Percentiles rank a stretch among this genome's conserved stretches.
Evolutionary conservation across 2,888 invertebrate species (phyloP).

Genomic region (Andrena hattorfiana): DNA sequence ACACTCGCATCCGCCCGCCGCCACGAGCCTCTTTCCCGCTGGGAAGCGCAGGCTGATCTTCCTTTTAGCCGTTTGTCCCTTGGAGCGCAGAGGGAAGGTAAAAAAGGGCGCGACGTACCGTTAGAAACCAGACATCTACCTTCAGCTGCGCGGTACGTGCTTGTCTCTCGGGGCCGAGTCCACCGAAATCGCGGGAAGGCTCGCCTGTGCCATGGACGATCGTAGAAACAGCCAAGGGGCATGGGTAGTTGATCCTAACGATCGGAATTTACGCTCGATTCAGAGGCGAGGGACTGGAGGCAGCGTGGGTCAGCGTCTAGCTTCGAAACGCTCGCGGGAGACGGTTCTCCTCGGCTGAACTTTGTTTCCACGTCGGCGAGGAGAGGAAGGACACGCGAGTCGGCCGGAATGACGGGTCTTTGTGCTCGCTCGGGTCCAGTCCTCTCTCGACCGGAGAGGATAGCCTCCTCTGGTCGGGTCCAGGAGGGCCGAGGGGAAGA

Average conservation of each 20-base stretch:
- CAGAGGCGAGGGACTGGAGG: too few species aligned
- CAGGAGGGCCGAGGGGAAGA: constrained; percentile 42
- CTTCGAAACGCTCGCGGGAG: constrained; percentile 27
- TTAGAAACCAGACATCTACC: constrained; percentile 41
- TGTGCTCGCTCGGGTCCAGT: constrained; percentile 76
- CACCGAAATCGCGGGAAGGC: constrained; percentile 1
- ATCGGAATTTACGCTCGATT: constrained; percentile 36
- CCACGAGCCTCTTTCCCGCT: constrained; percentile 24
- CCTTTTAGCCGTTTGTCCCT: constrained; percentile 21
- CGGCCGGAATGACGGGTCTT: constrained; percentile 80
- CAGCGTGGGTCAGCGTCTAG: constrained; percentile 1
- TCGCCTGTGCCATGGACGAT: background rate
- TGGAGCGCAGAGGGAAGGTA: constrained; percentile 10
- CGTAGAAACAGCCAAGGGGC: background rate
- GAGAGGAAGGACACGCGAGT: constrained; percentile 72
- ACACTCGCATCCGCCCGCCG: constrained; percentile 44
- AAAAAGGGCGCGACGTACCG: constrained; percentile 37
- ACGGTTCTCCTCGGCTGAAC: constrained; percentile 52
- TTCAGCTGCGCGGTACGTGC: constrained; percentile 13
- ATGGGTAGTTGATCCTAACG: background rate
- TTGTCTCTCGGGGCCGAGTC: background rate
- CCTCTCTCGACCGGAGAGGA: constrained; percentile 58
- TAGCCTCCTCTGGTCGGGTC: constrained; percentile 54
- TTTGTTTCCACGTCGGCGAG: constrained; percentile 57
- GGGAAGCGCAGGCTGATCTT: constrained; percentile 27